Evolutionary conservation across 2,888 invertebrate species (phyloP).

Genomic region (Drosophila peninsularis): DNA sequence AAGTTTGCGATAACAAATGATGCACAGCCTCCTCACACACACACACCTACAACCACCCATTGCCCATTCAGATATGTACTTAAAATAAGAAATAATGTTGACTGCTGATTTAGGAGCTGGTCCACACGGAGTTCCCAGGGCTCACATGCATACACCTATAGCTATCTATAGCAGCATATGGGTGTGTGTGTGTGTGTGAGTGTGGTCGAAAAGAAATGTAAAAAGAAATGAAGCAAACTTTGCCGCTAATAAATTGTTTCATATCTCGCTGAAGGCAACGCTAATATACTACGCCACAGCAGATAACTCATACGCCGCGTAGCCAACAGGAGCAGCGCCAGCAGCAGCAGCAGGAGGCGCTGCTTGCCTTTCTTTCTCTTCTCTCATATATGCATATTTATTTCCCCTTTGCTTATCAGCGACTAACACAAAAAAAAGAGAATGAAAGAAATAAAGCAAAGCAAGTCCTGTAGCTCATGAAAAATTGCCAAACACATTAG

Average conservation of each 20-base stretch:
- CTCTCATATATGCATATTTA: constrained; percentile 77
- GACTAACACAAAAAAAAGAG: constrained; percentile 50
- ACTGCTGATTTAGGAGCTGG: constrained; percentile 74
- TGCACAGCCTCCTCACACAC: constrained; percentile 59
- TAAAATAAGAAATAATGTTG: constrained; percentile 75
- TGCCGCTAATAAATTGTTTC: constrained; percentile 80
- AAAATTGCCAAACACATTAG: constrained; percentile 77
- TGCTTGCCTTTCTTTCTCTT: constrained; percentile 14
- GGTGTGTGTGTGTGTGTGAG: constrained; percentile 13
- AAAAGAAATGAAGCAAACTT: constrained; percentile 70
- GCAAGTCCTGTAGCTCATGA: constrained; percentile 52
- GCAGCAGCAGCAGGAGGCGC: constrained; percentile 29
- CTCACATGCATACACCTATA: constrained; percentile 23
- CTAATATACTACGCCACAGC: constrained; percentile 59
- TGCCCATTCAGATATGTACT: constrained; percentile 53
- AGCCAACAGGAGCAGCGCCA: constrained; percentile 35
- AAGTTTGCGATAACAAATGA: constrained; percentile 82
- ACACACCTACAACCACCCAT: constrained; percentile 14
- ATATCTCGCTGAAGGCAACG: constrained; percentile 60
- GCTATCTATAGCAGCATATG: constrained; percentile 29
- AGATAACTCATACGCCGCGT: constrained; percentile 78
- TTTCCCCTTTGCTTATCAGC: constrained; percentile 82
- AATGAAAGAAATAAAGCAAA: constrained; percentile 63
- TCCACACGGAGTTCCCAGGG: constrained; percentile 7
- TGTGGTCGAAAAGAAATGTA: constrained; percentile 37